These are phyloP conservation scores for Aphidius gifuensis DNA, from an alignment of 1,140 invertebrate genomes.

Conservation along the genomic window DNA sequence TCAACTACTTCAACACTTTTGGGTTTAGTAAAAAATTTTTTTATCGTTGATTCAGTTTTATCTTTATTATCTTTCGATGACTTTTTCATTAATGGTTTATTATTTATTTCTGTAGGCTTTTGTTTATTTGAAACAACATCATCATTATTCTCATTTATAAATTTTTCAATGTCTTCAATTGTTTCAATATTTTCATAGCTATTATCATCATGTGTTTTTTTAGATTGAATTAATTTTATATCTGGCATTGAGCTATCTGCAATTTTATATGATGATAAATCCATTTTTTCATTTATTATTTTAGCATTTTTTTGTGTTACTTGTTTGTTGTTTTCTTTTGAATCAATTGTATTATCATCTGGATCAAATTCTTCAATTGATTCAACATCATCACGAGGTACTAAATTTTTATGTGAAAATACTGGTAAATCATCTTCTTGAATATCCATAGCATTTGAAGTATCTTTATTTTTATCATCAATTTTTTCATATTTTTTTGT, in stretches of 20 bases:
- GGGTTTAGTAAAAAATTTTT: not conserved
- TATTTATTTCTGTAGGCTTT: too few species aligned
- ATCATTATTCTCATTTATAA: too few species aligned
- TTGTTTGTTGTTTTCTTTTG: too few species aligned
- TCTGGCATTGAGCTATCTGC: not conserved
- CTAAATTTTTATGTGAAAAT: too few species aligned
- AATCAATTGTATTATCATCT: conserved; percentile 40
- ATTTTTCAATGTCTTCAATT: too few species aligned
- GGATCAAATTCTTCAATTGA: conserved; percentile 52
- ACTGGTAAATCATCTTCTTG: too few species aligned
- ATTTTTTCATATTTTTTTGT: not conserved
- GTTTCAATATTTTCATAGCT: too few species aligned
- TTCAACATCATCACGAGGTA: conserved; percentile 36
- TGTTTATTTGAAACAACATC: too few species aligned
- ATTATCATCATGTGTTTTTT: too few species aligned
- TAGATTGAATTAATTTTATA: not conserved
- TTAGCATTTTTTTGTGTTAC: conserved; percentile 1
- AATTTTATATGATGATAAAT: not conserved
- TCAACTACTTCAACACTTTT: conserved; percentile 2
- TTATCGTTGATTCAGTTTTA: not conserved
- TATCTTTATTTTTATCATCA: not conserved
- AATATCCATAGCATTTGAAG: too few species aligned
- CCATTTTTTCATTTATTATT: not conserved
- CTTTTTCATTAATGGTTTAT: too few species aligned
- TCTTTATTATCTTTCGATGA: too few species aligned